Conservation (phyloP, 2,888 invertebrate species). For the Taenaris catops region DNA sequence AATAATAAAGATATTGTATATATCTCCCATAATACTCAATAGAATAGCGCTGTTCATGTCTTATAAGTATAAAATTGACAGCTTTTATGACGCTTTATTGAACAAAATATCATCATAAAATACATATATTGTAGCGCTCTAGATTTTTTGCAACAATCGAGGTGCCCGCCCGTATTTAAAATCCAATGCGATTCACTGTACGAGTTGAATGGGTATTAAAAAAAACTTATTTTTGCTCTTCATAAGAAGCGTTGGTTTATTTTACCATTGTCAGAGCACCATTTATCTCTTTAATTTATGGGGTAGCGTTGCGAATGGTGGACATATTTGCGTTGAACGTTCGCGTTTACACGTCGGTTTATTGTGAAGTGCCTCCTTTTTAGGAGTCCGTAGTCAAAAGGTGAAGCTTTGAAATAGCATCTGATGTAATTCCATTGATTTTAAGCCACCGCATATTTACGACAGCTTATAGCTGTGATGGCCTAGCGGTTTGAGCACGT, state of each 20-base stretch:
- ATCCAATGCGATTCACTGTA: constrained; percentile 58
- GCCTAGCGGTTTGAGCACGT: too few species aligned
- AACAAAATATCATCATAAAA: constrained; percentile 41
- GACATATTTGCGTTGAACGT: constrained; percentile 59
- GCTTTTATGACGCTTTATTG: constrained; percentile 14
- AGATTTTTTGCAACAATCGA: constrained; percentile 52
- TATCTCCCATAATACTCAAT: not conserved
- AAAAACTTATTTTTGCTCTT: constrained; percentile 12
- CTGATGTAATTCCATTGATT: too few species aligned
- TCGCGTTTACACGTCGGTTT: constrained; percentile 35
- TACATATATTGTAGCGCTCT: constrained; percentile 35
- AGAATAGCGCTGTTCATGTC: not conserved
- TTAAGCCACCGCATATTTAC: too few species aligned
- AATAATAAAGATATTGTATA: not conserved
- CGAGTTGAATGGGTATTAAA: constrained; percentile 51
- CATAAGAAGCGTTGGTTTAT: constrained; percentile 67
- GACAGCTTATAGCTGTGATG: too few species aligned
- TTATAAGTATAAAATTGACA: too few species aligned
- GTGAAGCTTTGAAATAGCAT: too few species aligned
- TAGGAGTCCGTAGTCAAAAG: constrained; percentile 7
- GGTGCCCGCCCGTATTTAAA: constrained; percentile 44
- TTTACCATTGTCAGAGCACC: constrained; percentile 70
- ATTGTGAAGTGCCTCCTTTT: constrained; percentile 38
- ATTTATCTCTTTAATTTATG: constrained; percentile 78
- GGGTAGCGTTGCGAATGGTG: constrained; percentile 62